phyloP scores from a whole-genome alignment of 2,113 vertebrate species.

The Halcyon senegalensis region DNA sequence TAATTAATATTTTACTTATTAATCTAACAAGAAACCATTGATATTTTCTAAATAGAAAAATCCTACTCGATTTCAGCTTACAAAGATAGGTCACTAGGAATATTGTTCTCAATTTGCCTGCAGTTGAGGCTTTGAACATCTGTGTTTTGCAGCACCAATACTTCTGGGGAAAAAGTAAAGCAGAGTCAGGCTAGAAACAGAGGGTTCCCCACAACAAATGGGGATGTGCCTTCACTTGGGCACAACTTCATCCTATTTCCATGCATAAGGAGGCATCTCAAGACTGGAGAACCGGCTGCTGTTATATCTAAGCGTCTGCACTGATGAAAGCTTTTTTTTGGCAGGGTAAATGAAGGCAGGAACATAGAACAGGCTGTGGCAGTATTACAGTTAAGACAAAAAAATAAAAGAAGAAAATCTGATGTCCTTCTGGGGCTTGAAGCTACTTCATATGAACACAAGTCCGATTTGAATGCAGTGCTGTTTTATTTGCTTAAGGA shows the following conservation, averaged over 20 bases:
- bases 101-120: background rate
- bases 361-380: background rate
- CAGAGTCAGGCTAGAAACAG: background rate
- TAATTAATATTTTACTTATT: slow-evolving; percentile 25
- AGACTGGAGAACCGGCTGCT: background rate
- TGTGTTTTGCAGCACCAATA: background rate
- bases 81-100: background rate
- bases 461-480: background rate
- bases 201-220: background rate
- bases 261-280: background rate
- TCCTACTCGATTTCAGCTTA: background rate
- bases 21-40: background rate
- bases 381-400: background rate
- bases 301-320: background rate
- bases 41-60: slow-evolving; percentile 26
- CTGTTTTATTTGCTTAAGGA: background rate
- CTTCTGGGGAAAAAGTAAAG: background rate
- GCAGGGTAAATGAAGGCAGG: background rate
- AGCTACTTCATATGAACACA: background rate
- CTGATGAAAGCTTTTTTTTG: background rate
- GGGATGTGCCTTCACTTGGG: background rate
- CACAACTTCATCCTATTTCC: background rate
- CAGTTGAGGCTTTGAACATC: background rate
- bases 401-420: background rate
- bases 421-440: background rate